Percentiles rank a stretch among this genome's conserved stretches.
Conservation (phyloP, 2,113 vertebrate species). For the Guaruba guarouba region DNA sequence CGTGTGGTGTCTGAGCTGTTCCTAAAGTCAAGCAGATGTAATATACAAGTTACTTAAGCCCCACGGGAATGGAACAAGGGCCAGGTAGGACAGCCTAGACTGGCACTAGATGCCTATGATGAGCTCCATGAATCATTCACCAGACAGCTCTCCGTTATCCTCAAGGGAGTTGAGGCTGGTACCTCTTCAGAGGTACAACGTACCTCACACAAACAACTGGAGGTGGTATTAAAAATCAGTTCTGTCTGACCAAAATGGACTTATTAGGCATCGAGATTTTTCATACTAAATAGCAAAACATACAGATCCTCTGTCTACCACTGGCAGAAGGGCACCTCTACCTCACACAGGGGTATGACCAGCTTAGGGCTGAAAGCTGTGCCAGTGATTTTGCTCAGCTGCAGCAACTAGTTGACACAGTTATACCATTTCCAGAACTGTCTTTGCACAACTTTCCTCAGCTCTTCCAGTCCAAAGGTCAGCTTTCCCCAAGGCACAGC, state of each 20-base stretch:
- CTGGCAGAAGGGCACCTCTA: not conserved
- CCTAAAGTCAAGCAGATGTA: not conserved
- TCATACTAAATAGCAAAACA: not conserved
- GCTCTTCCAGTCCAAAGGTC: not conserved
- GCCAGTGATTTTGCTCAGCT: not conserved
- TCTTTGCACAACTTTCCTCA: not conserved
- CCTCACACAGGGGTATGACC: not conserved
- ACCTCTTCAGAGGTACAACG: not conserved
- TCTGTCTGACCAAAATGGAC: not conserved
- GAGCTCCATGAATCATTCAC: not conserved
- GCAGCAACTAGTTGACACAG: not conserved
- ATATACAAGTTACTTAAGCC: fast-evolving
- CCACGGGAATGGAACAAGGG: not conserved
- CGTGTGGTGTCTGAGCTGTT: not conserved
- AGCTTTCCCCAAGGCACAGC: not conserved
- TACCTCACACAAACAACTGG: not conserved
- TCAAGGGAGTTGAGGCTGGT: not conserved
- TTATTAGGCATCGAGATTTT: not conserved
- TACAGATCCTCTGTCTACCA: not conserved
- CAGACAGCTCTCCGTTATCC: not conserved
- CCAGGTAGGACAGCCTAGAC: not conserved
- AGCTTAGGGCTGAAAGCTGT: not conserved
- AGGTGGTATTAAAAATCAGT: not conserved
- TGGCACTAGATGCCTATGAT: not conserved
- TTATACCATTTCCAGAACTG: not conserved